Conservation (phyloP, 1,140 invertebrate genomes). For the Sinonovacula constricta region DNA sequence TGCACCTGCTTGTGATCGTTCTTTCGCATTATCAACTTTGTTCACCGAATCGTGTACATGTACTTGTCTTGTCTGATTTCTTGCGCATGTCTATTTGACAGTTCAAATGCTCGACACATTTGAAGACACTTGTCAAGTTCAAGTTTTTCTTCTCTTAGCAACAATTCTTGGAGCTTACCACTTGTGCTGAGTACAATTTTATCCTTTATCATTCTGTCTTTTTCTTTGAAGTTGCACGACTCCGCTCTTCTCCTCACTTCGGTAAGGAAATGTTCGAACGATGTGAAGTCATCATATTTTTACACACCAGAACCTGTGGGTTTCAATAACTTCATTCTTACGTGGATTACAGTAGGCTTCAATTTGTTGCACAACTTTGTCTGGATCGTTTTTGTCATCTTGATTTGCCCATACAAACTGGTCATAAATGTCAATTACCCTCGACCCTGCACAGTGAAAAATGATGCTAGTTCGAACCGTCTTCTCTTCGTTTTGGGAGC, state of each 20-base stretch:
- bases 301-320: constrained; percentile 38
- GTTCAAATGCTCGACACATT: constrained; percentile 16
- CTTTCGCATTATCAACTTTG: background rate
- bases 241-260: constrained; percentile 24
- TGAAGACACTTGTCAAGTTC: constrained; percentile 3
- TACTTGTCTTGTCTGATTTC: constrained; percentile 16
- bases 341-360: constrained; percentile 34
- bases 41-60: background rate
- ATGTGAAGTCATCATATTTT: constrained; percentile 1
- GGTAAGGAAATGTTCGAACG: constrained; percentile 30
- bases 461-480: background rate
- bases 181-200: constrained; percentile 25
- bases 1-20: background rate
- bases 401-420: constrained; percentile 14
- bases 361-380: constrained; percentile 23
- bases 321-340: constrained; percentile 32
- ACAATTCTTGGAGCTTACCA: constrained; percentile 19
- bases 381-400: constrained; percentile 19
- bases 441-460: constrained; percentile 17
- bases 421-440: constrained; percentile 21
- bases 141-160: constrained; percentile 13
- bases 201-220: constrained; percentile 25
- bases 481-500: background rate
- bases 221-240: constrained; percentile 32
- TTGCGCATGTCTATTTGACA: constrained; percentile 22